These are phyloP conservation scores for Neostethus bicornis DNA, from an alignment of 2,797 vertebrate genomes.

Conservation along the genomic window DNA sequence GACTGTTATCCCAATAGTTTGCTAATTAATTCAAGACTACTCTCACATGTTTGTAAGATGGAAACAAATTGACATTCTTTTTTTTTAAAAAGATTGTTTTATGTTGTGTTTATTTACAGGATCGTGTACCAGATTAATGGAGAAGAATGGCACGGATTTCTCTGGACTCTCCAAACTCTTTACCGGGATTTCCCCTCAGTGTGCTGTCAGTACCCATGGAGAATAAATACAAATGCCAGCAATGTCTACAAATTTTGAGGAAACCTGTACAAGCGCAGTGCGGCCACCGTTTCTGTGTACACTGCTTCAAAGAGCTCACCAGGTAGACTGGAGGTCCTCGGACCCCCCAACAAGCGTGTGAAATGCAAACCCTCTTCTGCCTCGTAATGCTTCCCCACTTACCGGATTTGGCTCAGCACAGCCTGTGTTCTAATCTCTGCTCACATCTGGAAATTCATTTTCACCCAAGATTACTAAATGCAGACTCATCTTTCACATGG, in stretches of 20 bases:
- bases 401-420: slow-evolving; percentile 47
- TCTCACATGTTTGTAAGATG: no score
- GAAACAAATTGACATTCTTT: not conserved
- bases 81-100: slow-evolving; percentile 3
- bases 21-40: no score
- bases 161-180: slow-evolving; percentile 80
- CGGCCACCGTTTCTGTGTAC: slow-evolving; percentile 94
- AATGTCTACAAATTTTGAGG: slow-evolving; percentile 90
- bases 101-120: slow-evolving; percentile 51
- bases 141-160: slow-evolving; percentile 87
- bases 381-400: slow-evolving; percentile 31
- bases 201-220: slow-evolving; percentile 91
- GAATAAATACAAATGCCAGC: slow-evolving; percentile 94
- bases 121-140: slow-evolving; percentile 59
- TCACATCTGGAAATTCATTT: slow-evolving; percentile 29
- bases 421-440: slow-evolving; percentile 38
- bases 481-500: slow-evolving; percentile 48
- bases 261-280: slow-evolving; percentile 95
- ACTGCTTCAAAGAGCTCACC: slow-evolving; percentile 90
- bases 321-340: slow-evolving; percentile 80
- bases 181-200: slow-evolving; percentile 89
- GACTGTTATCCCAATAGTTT: no score
- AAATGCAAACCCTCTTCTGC: slow-evolving; percentile 20
- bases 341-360: slow-evolving; percentile 37
- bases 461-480: slow-evolving; percentile 17